Percentiles rank a stretch among this genome's conserved stretches.
These are phyloP conservation scores for Leptinotarsa undecemlineata DNA, from an alignment of 1,140 invertebrate species.

Conservation along the genomic window DNA sequence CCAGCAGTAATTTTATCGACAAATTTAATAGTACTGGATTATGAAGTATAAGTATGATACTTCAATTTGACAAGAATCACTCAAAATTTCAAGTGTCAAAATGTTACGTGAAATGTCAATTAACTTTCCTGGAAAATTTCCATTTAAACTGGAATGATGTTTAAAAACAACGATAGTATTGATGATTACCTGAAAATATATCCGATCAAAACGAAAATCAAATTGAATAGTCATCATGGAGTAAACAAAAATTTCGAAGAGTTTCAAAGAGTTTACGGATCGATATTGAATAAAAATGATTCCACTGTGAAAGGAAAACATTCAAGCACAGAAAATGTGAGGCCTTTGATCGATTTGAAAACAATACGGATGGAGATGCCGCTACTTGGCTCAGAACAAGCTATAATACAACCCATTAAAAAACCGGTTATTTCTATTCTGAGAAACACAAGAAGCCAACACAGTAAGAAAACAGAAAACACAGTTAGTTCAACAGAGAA, in stretches of 20 bases:
- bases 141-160: not conserved
- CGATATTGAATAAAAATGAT: conserved; percentile 2
- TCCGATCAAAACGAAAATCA: conserved; percentile 8
- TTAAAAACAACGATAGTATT: not conserved
- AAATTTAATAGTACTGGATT: too few species aligned
- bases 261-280: conserved; percentile 18
- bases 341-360: conserved; percentile 16
- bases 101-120: not conserved
- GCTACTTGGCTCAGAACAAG: conserved; percentile 2
- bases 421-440: not conserved
- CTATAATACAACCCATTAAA: conserved; percentile 12
- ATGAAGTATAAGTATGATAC: too few species aligned
- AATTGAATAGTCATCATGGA: not conserved
- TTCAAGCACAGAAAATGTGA: not conserved
- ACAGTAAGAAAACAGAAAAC: not conserved
- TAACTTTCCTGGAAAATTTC: not conserved
- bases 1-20: too few species aligned
- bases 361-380: conserved; percentile 24
- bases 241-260: conserved; percentile 17
- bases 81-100: conserved; percentile 23
- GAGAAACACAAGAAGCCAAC: conserved; percentile 4
- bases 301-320: not conserved
- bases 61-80: not conserved
- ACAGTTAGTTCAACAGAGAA: not conserved
- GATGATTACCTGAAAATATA: conserved; percentile 7